These are phyloP conservation scores for Caenorhabditis sinica DNA, from an alignment of 2,888 invertebrate species.

Conservation along the genomic window DNA sequence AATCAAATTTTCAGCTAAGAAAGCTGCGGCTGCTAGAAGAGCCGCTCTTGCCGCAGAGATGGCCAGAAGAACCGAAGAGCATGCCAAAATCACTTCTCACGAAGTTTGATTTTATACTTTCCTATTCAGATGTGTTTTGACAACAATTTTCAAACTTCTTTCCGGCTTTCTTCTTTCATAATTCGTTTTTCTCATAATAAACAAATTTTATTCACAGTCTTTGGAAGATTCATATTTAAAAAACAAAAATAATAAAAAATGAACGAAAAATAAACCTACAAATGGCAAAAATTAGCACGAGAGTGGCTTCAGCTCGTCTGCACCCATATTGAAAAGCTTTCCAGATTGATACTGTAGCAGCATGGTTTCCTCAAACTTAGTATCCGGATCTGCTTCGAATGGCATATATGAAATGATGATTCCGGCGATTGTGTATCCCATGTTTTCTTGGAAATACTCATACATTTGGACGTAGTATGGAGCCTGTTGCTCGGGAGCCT, in stretches of 20 bases:
- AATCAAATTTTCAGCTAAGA: slow-evolving; percentile 13
- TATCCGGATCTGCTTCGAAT: background rate
- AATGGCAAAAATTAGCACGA: background rate
- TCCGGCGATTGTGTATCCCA: background rate
- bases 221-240: background rate
- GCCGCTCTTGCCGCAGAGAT: background rate
- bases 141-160: background rate
- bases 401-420: background rate
- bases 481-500: too few species aligned
- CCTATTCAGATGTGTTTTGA: background rate
- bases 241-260: background rate
- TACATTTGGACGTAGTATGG: slow-evolving; percentile 37
- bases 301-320: background rate
- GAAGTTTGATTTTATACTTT: background rate
- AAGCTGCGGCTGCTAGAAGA: slow-evolving; percentile 10
- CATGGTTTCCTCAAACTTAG: slow-evolving; percentile 22
- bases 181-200: background rate
- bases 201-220: background rate
- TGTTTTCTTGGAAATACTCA: background rate
- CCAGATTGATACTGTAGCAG: slow-evolving; percentile 25
- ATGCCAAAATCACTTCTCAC: background rate
- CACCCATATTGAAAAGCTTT: background rate
- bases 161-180: background rate
- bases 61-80: too few species aligned
- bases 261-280: background rate